Conservation (phyloP, 2,113 vertebrate genomes). For the Pseudolaguvia tuberculata region DNA sequence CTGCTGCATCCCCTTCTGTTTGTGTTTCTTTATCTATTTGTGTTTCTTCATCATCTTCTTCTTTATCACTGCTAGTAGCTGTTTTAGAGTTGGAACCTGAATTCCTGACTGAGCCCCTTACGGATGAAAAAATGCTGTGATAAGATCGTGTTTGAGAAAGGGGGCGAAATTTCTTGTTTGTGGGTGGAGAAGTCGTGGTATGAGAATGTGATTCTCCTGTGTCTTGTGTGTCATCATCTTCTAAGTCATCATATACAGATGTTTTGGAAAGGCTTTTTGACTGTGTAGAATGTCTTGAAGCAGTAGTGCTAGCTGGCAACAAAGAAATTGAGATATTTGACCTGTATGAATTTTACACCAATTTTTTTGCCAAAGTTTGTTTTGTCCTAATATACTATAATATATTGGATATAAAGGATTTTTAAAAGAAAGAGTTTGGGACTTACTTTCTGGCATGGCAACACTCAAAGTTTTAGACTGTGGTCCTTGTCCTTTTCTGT, state of each 20-base stretch:
- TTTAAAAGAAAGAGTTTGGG: background rate
- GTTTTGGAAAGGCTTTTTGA: constrained; percentile 52
- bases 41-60: constrained; percentile 42
- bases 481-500: constrained; percentile 89
- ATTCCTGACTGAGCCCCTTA: constrained; percentile 64
- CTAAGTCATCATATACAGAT: constrained; percentile 55
- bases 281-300: constrained; percentile 55
- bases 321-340: constrained; percentile 45
- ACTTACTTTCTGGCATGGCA: constrained; percentile 83
- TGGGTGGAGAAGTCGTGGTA: constrained; percentile 52
- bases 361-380: background rate
- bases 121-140: constrained; percentile 68
- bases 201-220: constrained; percentile 41
- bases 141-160: constrained; percentile 68
- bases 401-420: too few species aligned
- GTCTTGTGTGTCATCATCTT: constrained; percentile 54
- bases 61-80: constrained; percentile 48
- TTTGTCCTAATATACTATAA: background rate
- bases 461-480: constrained; percentile 91
- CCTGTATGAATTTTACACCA: background rate
- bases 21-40: constrained; percentile 44
- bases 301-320: constrained; percentile 64
- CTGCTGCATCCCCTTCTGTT: constrained; percentile 47
- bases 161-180: constrained; percentile 57
- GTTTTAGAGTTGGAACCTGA: constrained; percentile 38